Percentiles rank a stretch among this genome's conserved stretches.
phyloP scores from a whole-genome alignment of 2,888 invertebrate genomes.

The Archaeoteleia sp. region DNA sequence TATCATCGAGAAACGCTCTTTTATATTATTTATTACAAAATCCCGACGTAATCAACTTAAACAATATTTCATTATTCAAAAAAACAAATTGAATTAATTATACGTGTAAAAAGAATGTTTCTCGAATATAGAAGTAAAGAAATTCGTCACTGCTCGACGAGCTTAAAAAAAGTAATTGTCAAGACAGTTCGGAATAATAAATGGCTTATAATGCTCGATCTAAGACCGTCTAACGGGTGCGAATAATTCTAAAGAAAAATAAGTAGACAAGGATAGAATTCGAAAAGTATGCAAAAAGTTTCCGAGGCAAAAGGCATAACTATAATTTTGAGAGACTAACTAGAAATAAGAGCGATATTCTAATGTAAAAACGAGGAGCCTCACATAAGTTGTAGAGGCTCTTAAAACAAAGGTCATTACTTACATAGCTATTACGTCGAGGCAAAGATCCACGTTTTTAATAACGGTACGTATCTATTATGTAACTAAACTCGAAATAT shows the following conservation, averaged over 20 bases:
- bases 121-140: slow-evolving; percentile 34
- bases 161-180: slow-evolving; percentile 10
- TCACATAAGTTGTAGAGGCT: slow-evolving; percentile 41
- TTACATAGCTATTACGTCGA: slow-evolving; percentile 63
- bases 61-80: not conserved
- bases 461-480: slow-evolving; percentile 55
- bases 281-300: slow-evolving; percentile 40
- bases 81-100: too few species aligned
- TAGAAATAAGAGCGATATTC: slow-evolving; percentile 38
- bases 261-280: slow-evolving; percentile 16
- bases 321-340: slow-evolving; percentile 57
- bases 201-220: too few species aligned
- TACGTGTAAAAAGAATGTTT: slow-evolving; percentile 36
- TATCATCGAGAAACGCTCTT: slow-evolving; percentile 24
- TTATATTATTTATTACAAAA: not conserved
- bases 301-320: slow-evolving; percentile 70
- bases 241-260: slow-evolving; percentile 29
- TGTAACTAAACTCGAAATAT: slow-evolving; percentile 59
- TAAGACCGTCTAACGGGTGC: slow-evolving; percentile 57
- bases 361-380: slow-evolving; percentile 32
- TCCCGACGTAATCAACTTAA: not conserved
- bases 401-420: slow-evolving; percentile 54
- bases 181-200: slow-evolving; percentile 44
- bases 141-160: too few species aligned
- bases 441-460: slow-evolving; percentile 63